These are phyloP conservation scores for Brienomyrus longianalis DNA, from an alignment of 2,113 vertebrate genomes.

Conservation along the genomic window DNA sequence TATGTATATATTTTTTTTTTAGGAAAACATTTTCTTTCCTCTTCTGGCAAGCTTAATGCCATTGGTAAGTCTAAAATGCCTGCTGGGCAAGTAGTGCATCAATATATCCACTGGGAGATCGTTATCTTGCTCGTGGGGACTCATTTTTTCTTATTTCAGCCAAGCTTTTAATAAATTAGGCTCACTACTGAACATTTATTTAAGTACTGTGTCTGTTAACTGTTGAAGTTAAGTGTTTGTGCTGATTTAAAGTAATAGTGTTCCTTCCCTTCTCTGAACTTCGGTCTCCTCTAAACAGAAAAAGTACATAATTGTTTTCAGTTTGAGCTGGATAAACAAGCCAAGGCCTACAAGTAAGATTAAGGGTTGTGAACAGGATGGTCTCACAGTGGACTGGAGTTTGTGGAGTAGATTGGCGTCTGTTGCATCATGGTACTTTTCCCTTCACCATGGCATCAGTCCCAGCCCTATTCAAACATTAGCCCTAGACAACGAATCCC, in stretches of 20 bases:
- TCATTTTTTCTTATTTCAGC: neutral
- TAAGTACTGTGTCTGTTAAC: neutral
- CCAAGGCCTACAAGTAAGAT: neutral
- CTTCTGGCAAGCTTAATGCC: constrained; percentile 65
- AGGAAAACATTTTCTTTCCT: constrained; percentile 74
- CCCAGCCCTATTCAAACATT: neutral
- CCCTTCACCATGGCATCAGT: neutral
- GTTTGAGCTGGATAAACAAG: neutral
- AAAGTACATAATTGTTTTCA: neutral
- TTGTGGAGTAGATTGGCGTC: neutral
- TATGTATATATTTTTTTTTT: constrained; percentile 34
- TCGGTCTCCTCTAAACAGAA: neutral
- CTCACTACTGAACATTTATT: neutral
- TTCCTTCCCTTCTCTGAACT: neutral
- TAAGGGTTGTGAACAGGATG: neutral
- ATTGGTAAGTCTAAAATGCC: constrained; percentile 67
- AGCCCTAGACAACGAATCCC: neutral
- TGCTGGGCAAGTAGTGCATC: neutral
- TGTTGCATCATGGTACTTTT: neutral
- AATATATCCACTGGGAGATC: neutral
- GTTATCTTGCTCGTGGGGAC: neutral
- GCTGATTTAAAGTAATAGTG: neutral
- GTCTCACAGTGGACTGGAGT: neutral
- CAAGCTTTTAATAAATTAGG: neutral
- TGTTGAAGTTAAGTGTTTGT: neutral